Percentiles rank a stretch among this genome's conserved stretches.
Evolutionary conservation across 2,113 vertebrate genomes (phyloP).

Genomic region (Coregonus clupeaformis): DNA sequence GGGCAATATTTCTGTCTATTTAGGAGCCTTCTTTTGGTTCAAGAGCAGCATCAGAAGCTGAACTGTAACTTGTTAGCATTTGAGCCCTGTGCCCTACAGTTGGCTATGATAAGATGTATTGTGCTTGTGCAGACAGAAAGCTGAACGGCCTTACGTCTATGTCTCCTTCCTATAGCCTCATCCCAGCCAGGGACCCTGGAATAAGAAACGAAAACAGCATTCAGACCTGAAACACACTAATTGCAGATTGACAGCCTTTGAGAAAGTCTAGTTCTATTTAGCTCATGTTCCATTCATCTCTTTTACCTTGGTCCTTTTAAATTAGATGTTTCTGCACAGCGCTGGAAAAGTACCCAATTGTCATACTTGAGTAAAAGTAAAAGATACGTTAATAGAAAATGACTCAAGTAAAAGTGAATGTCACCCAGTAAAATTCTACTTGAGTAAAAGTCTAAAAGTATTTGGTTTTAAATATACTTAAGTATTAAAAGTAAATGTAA

Average conservation of each 20-base stretch:
- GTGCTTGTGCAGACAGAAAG: neutral
- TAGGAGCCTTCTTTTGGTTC: no score
- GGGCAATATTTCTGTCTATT: no score
- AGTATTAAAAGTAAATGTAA: no score
- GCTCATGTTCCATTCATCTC: neutral
- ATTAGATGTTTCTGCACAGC: neutral
- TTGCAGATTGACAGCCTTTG: neutral
- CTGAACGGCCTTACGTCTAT: conserved; percentile 81
- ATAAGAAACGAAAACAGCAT: conserved; percentile 7
- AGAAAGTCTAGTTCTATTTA: neutral
- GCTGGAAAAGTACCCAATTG: no score
- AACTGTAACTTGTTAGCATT: neutral
- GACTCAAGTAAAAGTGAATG: no score
- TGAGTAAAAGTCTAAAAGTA: no score
- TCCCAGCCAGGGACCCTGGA: conserved; percentile 91
- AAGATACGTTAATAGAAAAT: no score
- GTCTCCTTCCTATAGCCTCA: conserved; percentile 90
- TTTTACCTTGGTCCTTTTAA: neutral
- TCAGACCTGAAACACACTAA: neutral
- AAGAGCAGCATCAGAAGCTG: no score
- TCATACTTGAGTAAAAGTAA: no score
- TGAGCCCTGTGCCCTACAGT: neutral
- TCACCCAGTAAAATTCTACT: no score
- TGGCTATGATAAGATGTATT: neutral
- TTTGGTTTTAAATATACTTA: no score